These are phyloP conservation scores for Macrocentrus cingulum DNA, from an alignment of 1,140 invertebrate species.

Conservation along the genomic window DNA sequence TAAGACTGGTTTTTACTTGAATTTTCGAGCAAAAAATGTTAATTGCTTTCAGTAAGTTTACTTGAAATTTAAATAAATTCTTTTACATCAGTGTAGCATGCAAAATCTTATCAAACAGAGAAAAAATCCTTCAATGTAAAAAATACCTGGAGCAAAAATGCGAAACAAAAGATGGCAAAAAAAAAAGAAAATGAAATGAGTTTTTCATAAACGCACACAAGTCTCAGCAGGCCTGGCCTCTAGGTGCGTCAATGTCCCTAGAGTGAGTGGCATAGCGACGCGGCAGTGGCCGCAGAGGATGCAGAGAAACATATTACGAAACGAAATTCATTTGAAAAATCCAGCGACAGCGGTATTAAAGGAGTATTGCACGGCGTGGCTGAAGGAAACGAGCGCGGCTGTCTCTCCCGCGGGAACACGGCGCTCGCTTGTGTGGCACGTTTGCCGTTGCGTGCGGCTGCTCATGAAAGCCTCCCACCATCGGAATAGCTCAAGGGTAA, in stretches of 20 bases:
- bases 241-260: neutral
- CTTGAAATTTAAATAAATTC: too few relatives aligned
- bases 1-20: too few relatives aligned
- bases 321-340: conserved; percentile 21
- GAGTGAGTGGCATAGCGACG: too few relatives aligned
- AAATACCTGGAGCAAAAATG: too few relatives aligned
- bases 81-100: too few relatives aligned
- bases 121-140: too few relatives aligned
- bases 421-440: neutral
- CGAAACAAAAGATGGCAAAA: too few relatives aligned
- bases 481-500: conserved; percentile 15
- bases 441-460: conserved; percentile 16
- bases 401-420: conserved; percentile 9
- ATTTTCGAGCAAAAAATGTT: too few relatives aligned
- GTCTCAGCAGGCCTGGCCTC: neutral
- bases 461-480: conserved; percentile 10
- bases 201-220: conserved; percentile 9
- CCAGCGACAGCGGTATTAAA: neutral
- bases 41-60: too few relatives aligned
- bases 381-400: conserved; percentile 10
- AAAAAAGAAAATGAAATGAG: conserved; percentile 15
- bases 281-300: neutral
- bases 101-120: too few relatives aligned
- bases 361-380: too few relatives aligned
- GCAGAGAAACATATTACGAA: neutral